A percentile compares a stretch with the other conserved stretches of the same genome.
These are phyloP conservation scores for Uria lomvia DNA, from an alignment of 2,113 vertebrate genomes.

Conservation along the genomic window DNA sequence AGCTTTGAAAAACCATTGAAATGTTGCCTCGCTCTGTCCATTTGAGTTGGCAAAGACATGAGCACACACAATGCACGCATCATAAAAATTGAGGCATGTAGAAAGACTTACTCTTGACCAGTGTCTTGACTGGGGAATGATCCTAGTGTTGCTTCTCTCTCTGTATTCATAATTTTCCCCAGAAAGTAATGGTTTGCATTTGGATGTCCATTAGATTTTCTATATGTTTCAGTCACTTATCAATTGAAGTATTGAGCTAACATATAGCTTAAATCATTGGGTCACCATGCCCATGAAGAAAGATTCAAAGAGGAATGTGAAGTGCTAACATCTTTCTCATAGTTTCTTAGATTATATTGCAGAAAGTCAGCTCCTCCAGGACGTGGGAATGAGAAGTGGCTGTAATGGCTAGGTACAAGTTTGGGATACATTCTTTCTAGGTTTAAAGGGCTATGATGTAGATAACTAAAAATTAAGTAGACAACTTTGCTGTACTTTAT, in stretches of 20 bases:
- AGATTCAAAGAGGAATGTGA: not conserved
- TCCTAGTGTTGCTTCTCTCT: not conserved
- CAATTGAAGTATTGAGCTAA: not conserved
- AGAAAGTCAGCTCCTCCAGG: not conserved
- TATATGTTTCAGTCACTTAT: rapidly evolving
- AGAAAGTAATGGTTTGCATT: not conserved
- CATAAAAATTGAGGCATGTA: not conserved
- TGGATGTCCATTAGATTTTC: not conserved
- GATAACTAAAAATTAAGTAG: not conserved
- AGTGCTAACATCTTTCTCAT: not conserved
- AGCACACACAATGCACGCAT: not conserved
- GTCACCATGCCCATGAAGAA: not conserved
- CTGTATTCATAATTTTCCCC: not conserved
- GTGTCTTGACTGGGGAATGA: not conserved
- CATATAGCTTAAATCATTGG: not conserved
- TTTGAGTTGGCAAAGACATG: not conserved
- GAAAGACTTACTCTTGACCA: not conserved
- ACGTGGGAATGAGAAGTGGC: not conserved
- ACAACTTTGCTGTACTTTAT: not conserved
- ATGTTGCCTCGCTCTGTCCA: not conserved
- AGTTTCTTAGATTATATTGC: not conserved
- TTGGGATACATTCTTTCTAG: not conserved
- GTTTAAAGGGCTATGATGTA: not conserved
- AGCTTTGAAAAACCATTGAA: not conserved
- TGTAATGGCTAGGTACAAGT: not conserved